phyloP scores from a whole-genome alignment of 2,797 vertebrate species.

The Lithobates sylvaticus region DNA sequence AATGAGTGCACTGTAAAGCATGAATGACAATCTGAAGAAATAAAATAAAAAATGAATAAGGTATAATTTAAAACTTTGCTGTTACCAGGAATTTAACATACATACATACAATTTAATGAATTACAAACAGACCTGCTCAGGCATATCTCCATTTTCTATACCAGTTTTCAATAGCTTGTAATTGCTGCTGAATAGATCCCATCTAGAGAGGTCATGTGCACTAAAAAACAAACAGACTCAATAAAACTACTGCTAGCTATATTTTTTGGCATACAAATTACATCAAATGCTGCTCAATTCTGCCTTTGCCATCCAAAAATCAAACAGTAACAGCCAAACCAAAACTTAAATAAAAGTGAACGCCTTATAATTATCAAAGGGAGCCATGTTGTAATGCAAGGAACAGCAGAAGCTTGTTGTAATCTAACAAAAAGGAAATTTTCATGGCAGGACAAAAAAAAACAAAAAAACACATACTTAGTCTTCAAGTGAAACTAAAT shows the following conservation, averaged over 20 bases:
- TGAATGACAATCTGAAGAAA: slow-evolving; percentile 95
- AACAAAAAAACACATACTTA: background rate
- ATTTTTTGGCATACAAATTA: too few species aligned
- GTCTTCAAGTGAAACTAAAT: too few species aligned
- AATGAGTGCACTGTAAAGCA: slow-evolving; percentile 98
- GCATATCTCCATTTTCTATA: slow-evolving; percentile 99
- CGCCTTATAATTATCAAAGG: too few species aligned
- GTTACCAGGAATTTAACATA: background rate
- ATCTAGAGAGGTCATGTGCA: slow-evolving; percentile 96
- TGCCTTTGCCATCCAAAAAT: too few species aligned
- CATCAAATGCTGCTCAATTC: too few species aligned
- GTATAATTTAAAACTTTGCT: slow-evolving; percentile 39
- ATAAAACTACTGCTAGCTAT: too few species aligned
- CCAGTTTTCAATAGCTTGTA: slow-evolving; percentile 98
- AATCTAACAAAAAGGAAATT: background rate
- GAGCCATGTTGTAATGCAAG: too few species aligned
- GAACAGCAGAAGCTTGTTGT: too few species aligned
- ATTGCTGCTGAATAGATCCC: slow-evolving; percentile 99
- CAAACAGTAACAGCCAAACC: too few species aligned
- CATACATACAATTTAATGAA: background rate
- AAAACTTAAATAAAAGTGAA: too few species aligned
- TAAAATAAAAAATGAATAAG: slow-evolving; percentile 36
- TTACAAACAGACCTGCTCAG: slow-evolving; percentile 89
- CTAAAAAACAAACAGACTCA: slow-evolving; percentile 70
- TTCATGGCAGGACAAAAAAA: too few species aligned